Conservation (phyloP, 2,113 vertebrate species). For the Syrrhaptes paradoxus region DNA sequence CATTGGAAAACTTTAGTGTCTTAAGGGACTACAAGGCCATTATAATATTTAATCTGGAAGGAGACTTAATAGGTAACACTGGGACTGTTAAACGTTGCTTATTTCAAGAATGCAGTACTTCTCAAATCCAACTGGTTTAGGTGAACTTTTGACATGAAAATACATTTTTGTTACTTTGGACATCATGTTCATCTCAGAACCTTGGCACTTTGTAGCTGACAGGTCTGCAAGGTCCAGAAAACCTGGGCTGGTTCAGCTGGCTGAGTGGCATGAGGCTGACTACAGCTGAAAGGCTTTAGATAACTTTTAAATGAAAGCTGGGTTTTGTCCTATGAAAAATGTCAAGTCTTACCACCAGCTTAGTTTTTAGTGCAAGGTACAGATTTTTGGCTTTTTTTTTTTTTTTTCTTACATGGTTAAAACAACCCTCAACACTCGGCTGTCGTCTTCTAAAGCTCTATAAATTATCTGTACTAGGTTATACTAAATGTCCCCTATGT, state of each 20-base stretch:
- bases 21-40: not conserved
- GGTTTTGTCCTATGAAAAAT: not conserved
- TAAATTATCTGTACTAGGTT: not conserved
- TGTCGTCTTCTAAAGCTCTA: not conserved
- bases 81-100: not conserved
- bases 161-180: not conserved
- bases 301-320: not conserved
- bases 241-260: not conserved
- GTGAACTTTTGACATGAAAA: not conserved
- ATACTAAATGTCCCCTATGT: constrained; percentile 9
- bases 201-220: not conserved
- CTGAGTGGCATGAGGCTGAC: not conserved
- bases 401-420: not conserved
- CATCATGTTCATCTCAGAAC: not conserved
- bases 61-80: not conserved
- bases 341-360: not conserved
- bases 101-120: not conserved
- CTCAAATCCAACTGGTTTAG: not conserved
- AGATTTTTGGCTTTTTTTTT: accelerated
- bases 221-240: not conserved
- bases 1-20: not conserved
- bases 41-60: not conserved
- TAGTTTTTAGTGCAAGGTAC: not conserved
- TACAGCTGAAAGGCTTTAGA: not conserved
- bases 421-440: not conserved